A percentile compares a stretch with the other conserved stretches of the same genome.
These are phyloP conservation scores for Caenorhabditis imperialis DNA, from an alignment of 2,888 invertebrate species.

Conservation along the genomic window DNA sequence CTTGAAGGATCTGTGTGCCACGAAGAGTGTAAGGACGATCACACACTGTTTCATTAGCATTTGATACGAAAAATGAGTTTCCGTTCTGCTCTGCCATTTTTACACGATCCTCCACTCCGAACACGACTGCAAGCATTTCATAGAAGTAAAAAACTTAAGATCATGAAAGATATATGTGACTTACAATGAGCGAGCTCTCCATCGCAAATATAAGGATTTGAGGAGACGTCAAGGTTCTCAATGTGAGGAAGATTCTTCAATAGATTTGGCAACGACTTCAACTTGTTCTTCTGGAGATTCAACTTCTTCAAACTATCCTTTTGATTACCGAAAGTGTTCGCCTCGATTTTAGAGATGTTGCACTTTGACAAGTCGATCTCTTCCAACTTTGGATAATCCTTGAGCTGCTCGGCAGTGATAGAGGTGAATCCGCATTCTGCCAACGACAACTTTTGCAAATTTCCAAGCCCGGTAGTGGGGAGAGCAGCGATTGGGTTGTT, in stretches of 20 bases:
- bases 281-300: constrained; percentile 88
- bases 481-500: constrained; percentile 63
- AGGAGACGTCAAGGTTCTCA: constrained; percentile 77
- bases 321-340: constrained; percentile 59
- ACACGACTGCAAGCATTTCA: constrained; percentile 61
- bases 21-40: constrained; percentile 71
- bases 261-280: constrained; percentile 82
- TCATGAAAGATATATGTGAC: constrained; percentile 5
- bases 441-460: constrained; percentile 58
- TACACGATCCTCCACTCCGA: constrained; percentile 64
- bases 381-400: constrained; percentile 59
- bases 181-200: constrained; percentile 57
- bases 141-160: background rate
- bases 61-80: constrained; percentile 63
- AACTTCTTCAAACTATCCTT: constrained; percentile 83
- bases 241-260: constrained; percentile 74
- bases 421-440: constrained; percentile 61
- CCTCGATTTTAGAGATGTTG: constrained; percentile 64
- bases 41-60: constrained; percentile 76
- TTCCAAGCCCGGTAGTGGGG: constrained; percentile 51
- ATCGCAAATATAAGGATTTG: constrained; percentile 78
- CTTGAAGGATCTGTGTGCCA: constrained; percentile 46
- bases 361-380: constrained; percentile 69
- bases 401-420: constrained; percentile 57
- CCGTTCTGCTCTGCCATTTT: constrained; percentile 62